phyloP scores from a whole-genome alignment of 2,888 invertebrate species.

The Colostygia pectinataria region DNA sequence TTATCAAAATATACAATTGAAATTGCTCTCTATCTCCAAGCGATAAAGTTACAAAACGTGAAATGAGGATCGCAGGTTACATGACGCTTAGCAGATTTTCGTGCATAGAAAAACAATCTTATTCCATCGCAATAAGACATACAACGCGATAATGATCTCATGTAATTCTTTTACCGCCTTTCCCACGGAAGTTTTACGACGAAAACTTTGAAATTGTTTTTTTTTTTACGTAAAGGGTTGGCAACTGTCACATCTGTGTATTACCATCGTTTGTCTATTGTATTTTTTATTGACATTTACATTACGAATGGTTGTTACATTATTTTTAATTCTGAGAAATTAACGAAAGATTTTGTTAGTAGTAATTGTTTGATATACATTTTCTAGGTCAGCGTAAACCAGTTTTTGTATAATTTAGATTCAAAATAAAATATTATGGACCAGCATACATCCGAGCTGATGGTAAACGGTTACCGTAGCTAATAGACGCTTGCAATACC shows the following conservation, averaged over 20 bases:
- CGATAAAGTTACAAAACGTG: conserved; percentile 5
- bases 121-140: conserved; percentile 11
- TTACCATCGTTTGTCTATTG: conserved; percentile 6
- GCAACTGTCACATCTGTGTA: conserved; percentile 21
- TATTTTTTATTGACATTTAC: too few relatives aligned
- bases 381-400: too few relatives aligned
- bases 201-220: conserved; percentile 10
- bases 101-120: conserved; percentile 11
- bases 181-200: conserved; percentile 18
- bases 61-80: not conserved
- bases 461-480: too few relatives aligned
- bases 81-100: not conserved
- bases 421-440: too few relatives aligned
- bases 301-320: too few relatives aligned
- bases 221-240: conserved; percentile 1
- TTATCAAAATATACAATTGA: not conserved
- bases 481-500: too few relatives aligned
- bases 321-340: not conserved
- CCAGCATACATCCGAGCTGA: too few relatives aligned
- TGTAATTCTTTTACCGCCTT: conserved; percentile 6
- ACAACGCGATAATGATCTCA: not conserved
- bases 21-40: conserved; percentile 4
- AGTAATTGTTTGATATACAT: too few relatives aligned
- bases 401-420: too few relatives aligned
- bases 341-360: not conserved